phyloP scores from a whole-genome alignment of 2,797 vertebrate genomes.

The Acanthopagrus latus region DNA sequence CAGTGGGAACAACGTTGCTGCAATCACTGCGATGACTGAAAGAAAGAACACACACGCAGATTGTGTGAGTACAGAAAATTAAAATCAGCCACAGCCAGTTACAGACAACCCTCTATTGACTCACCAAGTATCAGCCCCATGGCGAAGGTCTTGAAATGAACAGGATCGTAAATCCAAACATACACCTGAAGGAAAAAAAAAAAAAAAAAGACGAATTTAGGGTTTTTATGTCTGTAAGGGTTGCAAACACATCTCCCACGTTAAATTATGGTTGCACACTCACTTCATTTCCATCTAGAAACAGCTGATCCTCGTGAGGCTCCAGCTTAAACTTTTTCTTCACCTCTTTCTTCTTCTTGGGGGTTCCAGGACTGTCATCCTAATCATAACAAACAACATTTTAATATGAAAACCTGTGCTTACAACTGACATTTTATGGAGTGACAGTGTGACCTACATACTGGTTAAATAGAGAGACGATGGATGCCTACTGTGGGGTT shows the following conservation, averaged over 20 bases:
- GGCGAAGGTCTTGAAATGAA: constrained; percentile 99
- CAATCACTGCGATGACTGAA: constrained; percentile 96
- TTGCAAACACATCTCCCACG: not conserved
- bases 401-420: not conserved
- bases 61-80: constrained; percentile 6
- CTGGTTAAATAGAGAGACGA: not conserved
- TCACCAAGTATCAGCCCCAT: constrained; percentile 99
- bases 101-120: constrained; percentile 59
- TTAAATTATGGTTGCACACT: not conserved
- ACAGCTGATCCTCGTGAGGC: constrained; percentile 96
- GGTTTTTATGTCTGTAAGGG: not conserved
- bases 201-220: not conserved
- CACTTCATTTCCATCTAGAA: constrained; percentile 98
- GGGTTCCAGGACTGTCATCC: constrained; percentile 96
- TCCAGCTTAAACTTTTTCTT: constrained; percentile 99
- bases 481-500: not conserved
- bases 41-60: constrained; percentile 12
- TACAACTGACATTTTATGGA: not conserved
- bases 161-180: constrained; percentile 99
- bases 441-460: not conserved
- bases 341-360: constrained; percentile 97
- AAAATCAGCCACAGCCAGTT: not conserved
- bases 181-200: constrained; percentile 86
- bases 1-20: constrained; percentile 96
- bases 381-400: constrained; percentile 57